Evolutionary conservation across 2,113 vertebrate species (phyloP).

Genomic region (Spermophilus dauricus): DNA sequence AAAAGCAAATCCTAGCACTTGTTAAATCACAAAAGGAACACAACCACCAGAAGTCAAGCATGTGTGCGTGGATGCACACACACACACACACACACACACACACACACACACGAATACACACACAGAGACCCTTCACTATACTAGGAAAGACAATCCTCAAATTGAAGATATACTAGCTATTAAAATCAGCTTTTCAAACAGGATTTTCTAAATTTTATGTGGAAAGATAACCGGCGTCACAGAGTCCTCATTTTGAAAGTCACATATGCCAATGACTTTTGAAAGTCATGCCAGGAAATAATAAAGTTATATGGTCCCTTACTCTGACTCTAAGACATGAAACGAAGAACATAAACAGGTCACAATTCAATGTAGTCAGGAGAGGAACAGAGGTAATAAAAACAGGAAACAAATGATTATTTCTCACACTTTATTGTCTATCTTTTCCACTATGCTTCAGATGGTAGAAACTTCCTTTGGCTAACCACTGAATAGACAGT

Average conservation of each 20-base stretch:
- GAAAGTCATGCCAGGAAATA: slow-evolving; percentile 45
- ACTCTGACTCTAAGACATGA: slow-evolving; percentile 11
- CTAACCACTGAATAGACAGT: neutral
- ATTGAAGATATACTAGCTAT: neutral
- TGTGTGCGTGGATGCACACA: no score
- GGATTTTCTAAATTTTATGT: slow-evolving; percentile 1
- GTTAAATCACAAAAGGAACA: neutral
- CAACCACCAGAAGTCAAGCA: neutral
- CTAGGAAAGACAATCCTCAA: neutral
- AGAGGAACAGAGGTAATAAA: neutral
- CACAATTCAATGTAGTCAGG: neutral
- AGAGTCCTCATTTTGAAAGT: slow-evolving; percentile 55
- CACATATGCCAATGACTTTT: neutral
- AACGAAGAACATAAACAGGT: slow-evolving; percentile 20
- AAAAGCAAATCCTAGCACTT: slow-evolving; percentile 4
- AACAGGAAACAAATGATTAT: slow-evolving; percentile 53
- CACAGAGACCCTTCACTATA: neutral
- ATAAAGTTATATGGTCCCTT: neutral
- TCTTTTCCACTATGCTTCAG: neutral
- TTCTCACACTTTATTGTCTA: neutral
- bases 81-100: rapidly evolving
- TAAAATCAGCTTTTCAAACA: neutral
- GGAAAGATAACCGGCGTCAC: neutral
- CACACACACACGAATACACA: neutral
- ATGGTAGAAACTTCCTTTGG: neutral